Evolutionary conservation across 2,113 vertebrate genomes (phyloP).

Genomic region (Corydoras maculifer): DNA sequence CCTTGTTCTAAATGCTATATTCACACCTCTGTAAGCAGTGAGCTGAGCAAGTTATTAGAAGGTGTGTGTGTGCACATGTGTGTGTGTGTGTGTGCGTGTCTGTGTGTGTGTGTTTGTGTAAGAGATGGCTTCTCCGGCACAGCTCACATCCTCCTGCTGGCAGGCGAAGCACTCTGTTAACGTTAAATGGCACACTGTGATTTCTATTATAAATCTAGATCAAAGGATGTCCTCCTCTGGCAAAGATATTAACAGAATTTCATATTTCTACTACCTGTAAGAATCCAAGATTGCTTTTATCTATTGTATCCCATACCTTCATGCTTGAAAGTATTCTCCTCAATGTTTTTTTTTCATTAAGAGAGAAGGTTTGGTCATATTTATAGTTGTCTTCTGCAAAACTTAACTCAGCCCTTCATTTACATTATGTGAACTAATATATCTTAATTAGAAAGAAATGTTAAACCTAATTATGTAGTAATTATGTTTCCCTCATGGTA

Average conservation of each 20-base stretch:
- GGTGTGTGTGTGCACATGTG: constrained; percentile 17
- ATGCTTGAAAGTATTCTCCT: constrained; percentile 13
- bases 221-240: constrained; percentile 30
- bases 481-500: constrained; percentile 1
- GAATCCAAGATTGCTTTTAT: constrained; percentile 14
- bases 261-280: constrained; percentile 27
- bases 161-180: no score
- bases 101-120: constrained; percentile 35
- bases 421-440: neutral
- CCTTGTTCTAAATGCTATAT: constrained; percentile 31
- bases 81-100: constrained; percentile 31
- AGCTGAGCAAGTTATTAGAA: constrained; percentile 29
- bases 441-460: neutral
- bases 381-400: neutral
- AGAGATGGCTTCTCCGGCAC: constrained; percentile 1
- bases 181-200: constrained; percentile 28
- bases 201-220: constrained; percentile 37
- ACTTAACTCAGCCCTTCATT: neutral
- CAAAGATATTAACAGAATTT: constrained; percentile 31
- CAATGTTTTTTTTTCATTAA: neutral
- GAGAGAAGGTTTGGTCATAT: constrained; percentile 10
- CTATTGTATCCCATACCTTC: neutral
- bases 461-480: constrained; percentile 2
- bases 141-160: no score
- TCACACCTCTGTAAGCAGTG: constrained; percentile 30